Conservation (phyloP, 1,140 invertebrate species). For the Penaeus vannamei region DNA sequence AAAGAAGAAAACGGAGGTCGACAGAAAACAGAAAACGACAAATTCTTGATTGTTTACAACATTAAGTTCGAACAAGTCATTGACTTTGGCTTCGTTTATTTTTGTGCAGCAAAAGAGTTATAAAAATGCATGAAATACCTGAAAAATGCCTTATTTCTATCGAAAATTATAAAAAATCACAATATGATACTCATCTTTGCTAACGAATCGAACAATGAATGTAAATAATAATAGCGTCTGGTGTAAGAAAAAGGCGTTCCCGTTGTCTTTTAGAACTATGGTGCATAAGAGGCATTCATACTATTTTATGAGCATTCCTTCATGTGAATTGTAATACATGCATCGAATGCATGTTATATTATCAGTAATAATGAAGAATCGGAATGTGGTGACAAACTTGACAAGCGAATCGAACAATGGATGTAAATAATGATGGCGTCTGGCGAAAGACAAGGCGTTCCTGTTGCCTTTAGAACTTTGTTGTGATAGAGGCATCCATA, state of each 20-base stretch:
- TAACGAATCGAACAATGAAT: conserved; percentile 1
- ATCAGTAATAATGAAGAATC: not conserved
- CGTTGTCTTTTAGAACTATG: conserved; percentile 26
- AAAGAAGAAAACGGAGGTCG: no score
- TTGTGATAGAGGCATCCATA: conserved; percentile 28
- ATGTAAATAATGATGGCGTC: conserved; percentile 60
- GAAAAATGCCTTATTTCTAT: no score
- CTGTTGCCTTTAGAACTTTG: conserved; percentile 37
- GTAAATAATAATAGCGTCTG: conserved; percentile 54
- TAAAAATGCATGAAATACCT: not conserved
- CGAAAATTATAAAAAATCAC: no score
- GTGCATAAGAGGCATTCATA: not conserved
- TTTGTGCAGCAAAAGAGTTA: not conserved
- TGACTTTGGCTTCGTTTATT: conserved; percentile 12
- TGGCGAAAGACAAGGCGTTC: conserved; percentile 43
- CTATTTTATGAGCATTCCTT: not conserved
- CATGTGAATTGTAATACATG: not conserved
- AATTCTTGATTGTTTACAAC: conserved; percentile 54
- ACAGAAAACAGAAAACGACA: conserved; percentile 30
- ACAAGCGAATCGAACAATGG: not conserved
- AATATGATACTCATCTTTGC: no score
- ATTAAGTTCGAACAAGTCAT: not conserved
- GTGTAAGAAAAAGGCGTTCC: conserved; percentile 40
- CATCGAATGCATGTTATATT: no score
- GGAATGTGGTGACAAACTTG: not conserved